Base-by-base conservation (phyloP, 2,888 invertebrate species). In the Caenorhabditis wallacei region DNA sequence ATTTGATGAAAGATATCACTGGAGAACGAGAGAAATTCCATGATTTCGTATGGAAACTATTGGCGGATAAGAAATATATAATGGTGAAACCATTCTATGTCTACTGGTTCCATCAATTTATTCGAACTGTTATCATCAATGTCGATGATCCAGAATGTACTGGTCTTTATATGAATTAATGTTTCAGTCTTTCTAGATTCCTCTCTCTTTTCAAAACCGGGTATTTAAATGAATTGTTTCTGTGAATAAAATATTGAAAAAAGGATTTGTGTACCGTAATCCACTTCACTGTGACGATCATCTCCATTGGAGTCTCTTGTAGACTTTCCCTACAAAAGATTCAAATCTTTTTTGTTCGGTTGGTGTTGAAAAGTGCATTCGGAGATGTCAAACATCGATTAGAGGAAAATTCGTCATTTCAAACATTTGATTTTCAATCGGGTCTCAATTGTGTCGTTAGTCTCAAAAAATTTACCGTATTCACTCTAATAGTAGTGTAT, bases 41-140 rank as follows among this genome's bases (percentile, higher is more conserved):
- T 11, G 74, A 74, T 18, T 74, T 64, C 10, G 74, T 74, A 1
- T 74, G 64, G 64, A 74, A 54, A 66, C 46, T 74, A 5, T 30
- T 74, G 35, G 48, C 22, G 35, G 74, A 74, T 22, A 46, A 54
- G 20, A 74, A 66, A 46, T 74, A 74, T 24, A 56, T 74, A 4
- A 74, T 74, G 64, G n/a, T 74, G 64, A 74, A 74, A 22, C 74
- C 74, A 35, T 74, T 64, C 37, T 74, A 56, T 18, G 76, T 76
- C 30, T 40, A 57, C 30, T 68, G 66, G 68, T 37, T 66, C 11
- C 68, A 76, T 51, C 57, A 68, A 8, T 76, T 76, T 26, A 76
- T 76, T 53, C 66, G 76, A 22, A 68, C 68, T 35, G 68, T 76
- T 24, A 53, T 76, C 8, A 51, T 76, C 20, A 76, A 76, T 51